These are phyloP conservation scores for Orcinus orca DNA, from an alignment of 2,113 vertebrate genomes.

Conservation along the genomic window DNA sequence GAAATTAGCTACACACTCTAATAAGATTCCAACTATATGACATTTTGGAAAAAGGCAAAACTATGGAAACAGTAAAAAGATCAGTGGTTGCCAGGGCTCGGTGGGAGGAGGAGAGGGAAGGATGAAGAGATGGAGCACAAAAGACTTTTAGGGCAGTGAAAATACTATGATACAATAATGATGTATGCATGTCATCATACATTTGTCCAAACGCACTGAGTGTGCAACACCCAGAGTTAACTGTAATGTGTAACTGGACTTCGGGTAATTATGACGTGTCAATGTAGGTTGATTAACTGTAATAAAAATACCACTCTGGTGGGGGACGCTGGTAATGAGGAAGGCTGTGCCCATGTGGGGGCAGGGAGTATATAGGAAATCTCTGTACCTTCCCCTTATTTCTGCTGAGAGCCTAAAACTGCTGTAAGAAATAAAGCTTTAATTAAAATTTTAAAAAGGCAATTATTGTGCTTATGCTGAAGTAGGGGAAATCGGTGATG, in stretches of 20 bases:
- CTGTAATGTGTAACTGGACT: background rate
- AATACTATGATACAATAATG: background rate
- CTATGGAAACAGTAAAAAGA: background rate
- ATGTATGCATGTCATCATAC: background rate
- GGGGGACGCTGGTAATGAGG: background rate
- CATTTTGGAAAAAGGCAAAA: background rate
- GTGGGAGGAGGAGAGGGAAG: background rate
- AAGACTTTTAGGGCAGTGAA: background rate
- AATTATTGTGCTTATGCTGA: background rate
- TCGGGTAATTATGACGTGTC: background rate
- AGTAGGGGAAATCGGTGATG: background rate
- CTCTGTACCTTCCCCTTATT: background rate
- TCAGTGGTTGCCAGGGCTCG: background rate
- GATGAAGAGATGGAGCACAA: background rate
- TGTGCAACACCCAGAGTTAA: background rate
- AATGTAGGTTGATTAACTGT: background rate
- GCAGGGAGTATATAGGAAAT: background rate
- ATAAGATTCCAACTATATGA: background rate
- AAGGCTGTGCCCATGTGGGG: background rate
- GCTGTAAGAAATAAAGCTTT: background rate
- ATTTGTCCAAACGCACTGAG: background rate
- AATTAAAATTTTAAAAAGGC: background rate
- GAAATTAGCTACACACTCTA: background rate
- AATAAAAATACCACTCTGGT: background rate
- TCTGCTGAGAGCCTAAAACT: conserved; percentile 6